Evolutionary conservation across 1,140 invertebrate genomes (phyloP), one percentile per base, ranked within the genome.

Genomic region (Caerostris extrusa): DNA sequence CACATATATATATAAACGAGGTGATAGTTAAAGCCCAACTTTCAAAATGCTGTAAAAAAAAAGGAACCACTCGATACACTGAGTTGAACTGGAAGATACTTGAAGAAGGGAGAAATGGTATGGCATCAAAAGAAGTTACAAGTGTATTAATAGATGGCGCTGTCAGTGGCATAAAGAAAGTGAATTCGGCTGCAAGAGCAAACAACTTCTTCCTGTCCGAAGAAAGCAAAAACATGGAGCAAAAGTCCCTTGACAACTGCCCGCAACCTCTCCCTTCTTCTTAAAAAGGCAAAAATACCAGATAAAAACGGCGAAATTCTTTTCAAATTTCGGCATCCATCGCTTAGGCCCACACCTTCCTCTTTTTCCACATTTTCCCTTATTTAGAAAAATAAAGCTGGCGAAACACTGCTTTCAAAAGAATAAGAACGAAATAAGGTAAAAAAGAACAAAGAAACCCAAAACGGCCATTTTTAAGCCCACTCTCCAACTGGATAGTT

Each of bases 361-460:
- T 19, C 53, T 7, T 34, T 82, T 10, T n/a, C n/a, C 12, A n/a
- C 64, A 5, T 56, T 6, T 77, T 34, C 71, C 71, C 83, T 85
- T 85, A 85, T 85, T 85, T 85, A 85, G 83, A 85, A 85, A 85
- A 85, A 85, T 85, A 85, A 85, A 85, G 83, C 83, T n/a, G 55
- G 17, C 57, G 53, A 85, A 85, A 85, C 83, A 85, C 83, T 85
- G 83, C 83, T 85, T 85, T 85, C 58, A 58, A 14, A 58, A 58
- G 17, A 85, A 58, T 5, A 57, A 85, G 58, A 14, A 67, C n/a
- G 6, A 67, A 67, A 67, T 67, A 67, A 67, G n/a, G 4, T 14
- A 67, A 71, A 7, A 71, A 34, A 71, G 34, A 10, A 77, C 6
- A 34, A 77, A 77, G 6, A 34, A 12, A 77, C 10, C 71, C 83